A percentile compares a stretch with the other conserved stretches of the same genome.
These are phyloP conservation scores for Cerastis leucographa DNA, from an alignment of 2,888 invertebrate genomes.

Conservation along the genomic window DNA sequence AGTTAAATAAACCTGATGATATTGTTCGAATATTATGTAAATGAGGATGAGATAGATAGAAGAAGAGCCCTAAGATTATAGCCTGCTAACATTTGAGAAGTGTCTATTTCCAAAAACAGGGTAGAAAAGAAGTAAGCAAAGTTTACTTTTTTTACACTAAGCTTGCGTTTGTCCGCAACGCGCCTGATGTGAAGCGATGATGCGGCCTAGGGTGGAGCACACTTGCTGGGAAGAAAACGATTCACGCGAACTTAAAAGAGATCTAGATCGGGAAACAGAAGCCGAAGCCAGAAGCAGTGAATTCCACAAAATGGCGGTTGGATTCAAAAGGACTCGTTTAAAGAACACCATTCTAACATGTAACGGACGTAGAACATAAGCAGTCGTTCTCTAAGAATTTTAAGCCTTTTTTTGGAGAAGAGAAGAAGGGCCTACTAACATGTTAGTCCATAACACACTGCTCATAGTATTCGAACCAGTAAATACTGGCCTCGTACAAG, in stretches of 20 bases:
- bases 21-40: slow-evolving; percentile 21
- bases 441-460: slow-evolving; percentile 3
- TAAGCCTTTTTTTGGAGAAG: not conserved
- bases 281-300: too few relatives aligned
- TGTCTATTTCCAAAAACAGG: not conserved
- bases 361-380: not conserved
- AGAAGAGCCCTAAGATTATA: not conserved
- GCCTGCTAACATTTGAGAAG: not conserved
- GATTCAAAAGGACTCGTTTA: not conserved
- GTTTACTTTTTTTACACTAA: not conserved
- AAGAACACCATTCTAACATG: not conserved
- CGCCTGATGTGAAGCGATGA: not conserved
- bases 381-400: not conserved
- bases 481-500: slow-evolving; percentile 43
- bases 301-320: not conserved
- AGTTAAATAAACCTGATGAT: slow-evolving; percentile 36
- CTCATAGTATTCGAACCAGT: slow-evolving; percentile 15
- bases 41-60: not conserved
- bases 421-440: not conserved
- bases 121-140: not conserved
- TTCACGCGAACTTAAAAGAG: not conserved
- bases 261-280: not conserved
- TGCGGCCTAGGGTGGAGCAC: not conserved
- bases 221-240: not conserved
- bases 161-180: not conserved